These are phyloP conservation scores for Aphidoletes aphidimyza DNA, from an alignment of 2,888 invertebrate species.

Conservation along the genomic window DNA sequence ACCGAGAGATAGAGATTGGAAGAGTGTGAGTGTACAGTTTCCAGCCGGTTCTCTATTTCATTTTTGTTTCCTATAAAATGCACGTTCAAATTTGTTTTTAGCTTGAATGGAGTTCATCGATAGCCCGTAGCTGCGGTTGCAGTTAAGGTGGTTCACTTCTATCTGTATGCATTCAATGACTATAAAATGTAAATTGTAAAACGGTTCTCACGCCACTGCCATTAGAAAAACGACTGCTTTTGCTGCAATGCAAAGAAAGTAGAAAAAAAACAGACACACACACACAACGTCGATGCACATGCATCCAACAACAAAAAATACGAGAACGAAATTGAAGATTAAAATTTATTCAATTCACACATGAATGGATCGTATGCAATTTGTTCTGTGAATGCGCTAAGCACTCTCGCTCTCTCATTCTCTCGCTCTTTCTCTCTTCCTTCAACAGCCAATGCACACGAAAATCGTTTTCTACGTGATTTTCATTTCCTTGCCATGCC, in stretches of 20 bases:
- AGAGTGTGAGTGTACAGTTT: too few species aligned
- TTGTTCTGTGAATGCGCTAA: neutral
- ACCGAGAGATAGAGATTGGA: too few species aligned
- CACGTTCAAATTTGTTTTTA: neutral
- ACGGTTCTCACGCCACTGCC: conserved; percentile 6
- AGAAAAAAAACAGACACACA: too few species aligned
- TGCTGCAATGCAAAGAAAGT: neutral
- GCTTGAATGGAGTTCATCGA: neutral
- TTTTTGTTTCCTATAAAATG: neutral
- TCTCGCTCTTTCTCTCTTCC: neutral
- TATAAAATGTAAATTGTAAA: conserved; percentile 25
- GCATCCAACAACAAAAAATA: too few species aligned
- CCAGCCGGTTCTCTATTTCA: neutral
- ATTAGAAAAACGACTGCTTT: neutral
- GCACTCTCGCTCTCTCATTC: too few species aligned
- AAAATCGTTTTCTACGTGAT: conserved; percentile 14
- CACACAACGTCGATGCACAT: too few species aligned
- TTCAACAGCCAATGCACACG: neutral
- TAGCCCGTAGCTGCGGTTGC: conserved; percentile 8
- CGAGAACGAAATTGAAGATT: conserved; percentile 1
- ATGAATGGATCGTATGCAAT: conserved; percentile 31
- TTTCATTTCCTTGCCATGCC: neutral
- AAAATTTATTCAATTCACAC: conserved; percentile 36
- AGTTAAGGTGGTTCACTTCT: neutral
- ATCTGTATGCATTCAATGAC: neutral